These are phyloP conservation scores for Dryobotodes eremita DNA, from an alignment of 2,888 invertebrate genomes.

Conservation along the genomic window DNA sequence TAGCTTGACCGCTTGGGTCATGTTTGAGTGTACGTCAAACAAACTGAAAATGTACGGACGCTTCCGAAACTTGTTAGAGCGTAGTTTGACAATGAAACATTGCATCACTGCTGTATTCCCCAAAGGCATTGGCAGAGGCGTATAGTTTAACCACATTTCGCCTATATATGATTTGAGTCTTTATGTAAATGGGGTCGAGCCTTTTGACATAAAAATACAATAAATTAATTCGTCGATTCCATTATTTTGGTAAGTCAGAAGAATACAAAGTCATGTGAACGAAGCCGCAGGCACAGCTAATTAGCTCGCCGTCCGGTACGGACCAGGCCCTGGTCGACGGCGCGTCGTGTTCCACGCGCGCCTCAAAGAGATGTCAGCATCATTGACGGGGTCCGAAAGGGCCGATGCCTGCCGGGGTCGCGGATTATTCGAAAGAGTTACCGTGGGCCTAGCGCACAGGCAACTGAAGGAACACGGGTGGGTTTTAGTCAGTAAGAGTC, in stretches of 20 bases:
- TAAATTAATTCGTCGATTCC: neutral
- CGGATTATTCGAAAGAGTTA: no score
- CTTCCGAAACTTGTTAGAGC: neutral
- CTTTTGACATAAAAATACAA: neutral
- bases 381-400: no score
- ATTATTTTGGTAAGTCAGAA: neutral
- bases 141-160: neutral
- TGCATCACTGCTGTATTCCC: no score
- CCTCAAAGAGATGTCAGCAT: no score
- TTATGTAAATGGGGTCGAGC: neutral
- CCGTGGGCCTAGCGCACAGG: no score
- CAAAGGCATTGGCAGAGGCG: neutral
- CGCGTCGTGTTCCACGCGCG: no score
- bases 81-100: conserved; percentile 4
- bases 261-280: neutral
- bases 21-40: conserved; percentile 18
- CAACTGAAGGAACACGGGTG: no score
- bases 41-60: conserved; percentile 8
- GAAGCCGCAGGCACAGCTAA: neutral
- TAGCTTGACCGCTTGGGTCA: neutral
- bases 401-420: no score
- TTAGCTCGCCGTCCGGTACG: no score
- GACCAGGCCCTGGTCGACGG: no score
- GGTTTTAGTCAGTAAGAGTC: no score
- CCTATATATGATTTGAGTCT: neutral